These are phyloP conservation scores for Trichopoda pennipes DNA, from an alignment of 2,888 invertebrate genomes.

Conservation along the genomic window DNA sequence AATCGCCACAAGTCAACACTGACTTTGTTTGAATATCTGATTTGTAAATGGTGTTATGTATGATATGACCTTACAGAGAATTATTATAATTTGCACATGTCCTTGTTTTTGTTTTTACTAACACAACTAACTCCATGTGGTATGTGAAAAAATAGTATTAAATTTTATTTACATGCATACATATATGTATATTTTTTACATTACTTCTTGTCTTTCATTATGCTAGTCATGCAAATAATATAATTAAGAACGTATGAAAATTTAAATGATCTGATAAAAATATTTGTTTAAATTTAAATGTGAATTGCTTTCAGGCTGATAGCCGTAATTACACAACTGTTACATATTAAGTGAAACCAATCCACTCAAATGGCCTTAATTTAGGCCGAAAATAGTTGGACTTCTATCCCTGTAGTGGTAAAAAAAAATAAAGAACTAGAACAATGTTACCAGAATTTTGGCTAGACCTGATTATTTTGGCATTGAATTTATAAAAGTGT, in stretches of 20 bases:
- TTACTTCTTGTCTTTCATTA: neutral
- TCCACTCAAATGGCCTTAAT: no score
- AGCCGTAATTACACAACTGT: constrained; percentile 36
- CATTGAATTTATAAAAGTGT: no score
- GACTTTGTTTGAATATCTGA: no score
- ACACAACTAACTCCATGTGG: constrained; percentile 12
- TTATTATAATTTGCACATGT: neutral
- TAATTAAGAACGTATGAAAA: constrained; percentile 7
- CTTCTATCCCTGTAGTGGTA: no score
- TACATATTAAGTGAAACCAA: constrained; percentile 3
- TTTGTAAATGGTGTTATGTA: constrained; percentile 12
- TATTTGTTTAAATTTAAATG: constrained; percentile 33
- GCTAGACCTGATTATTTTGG: no score
- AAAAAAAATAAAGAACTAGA: no score
- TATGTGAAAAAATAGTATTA: neutral
- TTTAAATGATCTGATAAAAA: constrained; percentile 40
- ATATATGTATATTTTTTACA: neutral
- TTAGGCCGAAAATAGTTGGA: no score
- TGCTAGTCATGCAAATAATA: constrained; percentile 32
- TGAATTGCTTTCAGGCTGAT: constrained; percentile 49
- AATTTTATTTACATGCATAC: neutral
- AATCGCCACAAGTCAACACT: no score
- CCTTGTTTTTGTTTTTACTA: constrained; percentile 15
- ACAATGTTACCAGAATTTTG: no score
- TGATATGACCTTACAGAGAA: neutral